Percentiles rank a stretch among this genome's conserved stretches.
phyloP scores from a whole-genome alignment of 2,888 invertebrate genomes.

The Rhopalosiphum nymphaeae region DNA sequence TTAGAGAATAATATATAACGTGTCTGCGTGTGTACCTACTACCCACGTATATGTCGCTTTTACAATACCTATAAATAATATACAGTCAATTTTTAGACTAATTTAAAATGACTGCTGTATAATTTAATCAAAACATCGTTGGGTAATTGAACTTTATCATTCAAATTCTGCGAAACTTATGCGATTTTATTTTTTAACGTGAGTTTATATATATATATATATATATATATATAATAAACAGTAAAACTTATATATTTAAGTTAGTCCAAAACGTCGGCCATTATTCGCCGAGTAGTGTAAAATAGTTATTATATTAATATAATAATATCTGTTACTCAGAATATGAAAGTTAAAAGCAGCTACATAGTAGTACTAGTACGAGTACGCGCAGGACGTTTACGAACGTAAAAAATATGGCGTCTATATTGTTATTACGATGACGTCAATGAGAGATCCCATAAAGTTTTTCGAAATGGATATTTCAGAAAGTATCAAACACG shows the following conservation, averaged over 20 bases:
- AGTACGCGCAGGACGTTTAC: no score
- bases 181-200: neutral
- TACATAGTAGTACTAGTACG: no score
- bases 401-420: neutral
- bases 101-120: neutral
- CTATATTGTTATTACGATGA: neutral
- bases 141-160: conserved; percentile 11
- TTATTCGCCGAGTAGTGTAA: neutral
- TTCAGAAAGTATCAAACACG: neutral
- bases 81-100: neutral
- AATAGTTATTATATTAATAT: neutral
- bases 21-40: neutral
- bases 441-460: neutral
- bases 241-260: conserved; percentile 15
- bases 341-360: neutral
- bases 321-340: neutral
- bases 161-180: neutral
- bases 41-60: neutral
- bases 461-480: neutral
- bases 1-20: neutral
- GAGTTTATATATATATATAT: neutral
- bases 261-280: neutral
- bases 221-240: neutral
- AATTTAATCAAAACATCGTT: conserved; percentile 16
- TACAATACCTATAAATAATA: neutral